phyloP scores from a whole-genome alignment of 92 coral and sea anemone genomes.

The Epizoanthus rinbou region DNA sequence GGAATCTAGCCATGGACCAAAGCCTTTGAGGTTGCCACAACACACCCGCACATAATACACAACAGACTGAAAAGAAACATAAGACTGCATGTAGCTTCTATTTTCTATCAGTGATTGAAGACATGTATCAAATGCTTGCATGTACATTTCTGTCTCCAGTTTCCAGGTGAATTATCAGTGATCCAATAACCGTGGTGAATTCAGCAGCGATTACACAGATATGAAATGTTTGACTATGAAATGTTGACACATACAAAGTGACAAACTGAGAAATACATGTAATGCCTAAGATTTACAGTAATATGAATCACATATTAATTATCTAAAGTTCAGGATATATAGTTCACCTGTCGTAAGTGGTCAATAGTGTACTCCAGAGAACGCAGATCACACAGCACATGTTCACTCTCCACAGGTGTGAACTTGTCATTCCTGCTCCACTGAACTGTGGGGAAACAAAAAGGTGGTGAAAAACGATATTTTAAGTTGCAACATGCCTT shows the following conservation, averaged over 20 bases:
- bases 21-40: conserved; percentile 95
- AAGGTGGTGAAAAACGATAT: neutral
- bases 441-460: conserved; percentile 69
- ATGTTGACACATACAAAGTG: too few species aligned
- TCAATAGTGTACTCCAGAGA: conserved; percentile 88
- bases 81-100: neutral
- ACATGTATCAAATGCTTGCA: too few species aligned
- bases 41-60: conserved; percentile 87
- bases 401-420: conserved; percentile 79
- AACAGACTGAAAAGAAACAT: conserved; percentile 74
- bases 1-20: conserved; percentile 92
- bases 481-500: neutral
- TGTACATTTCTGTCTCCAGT: too few species aligned
- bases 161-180: too few species aligned
- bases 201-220: too few species aligned
- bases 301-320: too few species aligned
- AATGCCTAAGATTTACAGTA: too few species aligned
- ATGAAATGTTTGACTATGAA: too few species aligned
- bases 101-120: too few species aligned
- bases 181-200: too few species aligned
- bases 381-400: conserved; percentile 71
- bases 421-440: conserved; percentile 88
- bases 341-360: conserved; percentile 80
- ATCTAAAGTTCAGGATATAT: neutral
- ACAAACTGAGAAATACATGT: too few species aligned